Percentiles rank a stretch among this genome's conserved stretches.
Evolutionary conservation across 2,113 vertebrate species (phyloP).

Genomic region (Rhabdomys dilectus): DNA sequence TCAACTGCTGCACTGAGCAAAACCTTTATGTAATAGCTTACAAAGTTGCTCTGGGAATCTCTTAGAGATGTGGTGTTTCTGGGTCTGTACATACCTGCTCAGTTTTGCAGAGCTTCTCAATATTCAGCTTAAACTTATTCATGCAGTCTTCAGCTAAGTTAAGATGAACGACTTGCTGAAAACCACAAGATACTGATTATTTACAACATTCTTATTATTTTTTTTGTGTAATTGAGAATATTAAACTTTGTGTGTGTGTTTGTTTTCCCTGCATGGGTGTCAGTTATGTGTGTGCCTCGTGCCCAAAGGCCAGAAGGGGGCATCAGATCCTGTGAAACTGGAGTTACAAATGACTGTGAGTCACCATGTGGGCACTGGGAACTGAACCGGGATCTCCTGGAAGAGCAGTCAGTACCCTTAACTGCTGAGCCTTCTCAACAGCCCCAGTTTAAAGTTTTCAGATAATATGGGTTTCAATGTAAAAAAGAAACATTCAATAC

Average conservation of each 20-base stretch:
- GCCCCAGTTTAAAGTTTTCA: conserved; percentile 11
- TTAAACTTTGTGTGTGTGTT: neutral
- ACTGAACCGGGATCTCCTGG: neutral
- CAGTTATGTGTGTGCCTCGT: too few relatives aligned
- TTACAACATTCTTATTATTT: conserved; percentile 31
- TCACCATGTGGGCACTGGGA: neutral
- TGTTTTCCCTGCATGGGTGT: neutral
- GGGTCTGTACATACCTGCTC: conserved; percentile 92
- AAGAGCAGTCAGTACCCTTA: neutral
- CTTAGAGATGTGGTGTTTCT: conserved; percentile 8
- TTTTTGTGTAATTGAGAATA: neutral
- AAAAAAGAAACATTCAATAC: conserved; percentile 1
- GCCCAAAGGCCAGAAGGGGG: neutral
- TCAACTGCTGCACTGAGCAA: neutral
- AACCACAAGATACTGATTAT: conserved; percentile 61
- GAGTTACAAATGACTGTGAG: neutral
- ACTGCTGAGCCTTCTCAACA: neutral
- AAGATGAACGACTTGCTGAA: conserved; percentile 96
- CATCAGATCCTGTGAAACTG: neutral
- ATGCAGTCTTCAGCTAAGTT: conserved; percentile 97
- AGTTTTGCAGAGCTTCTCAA: conserved; percentile 97
- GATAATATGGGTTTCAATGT: neutral
- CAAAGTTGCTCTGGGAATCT: neutral
- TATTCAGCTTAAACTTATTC: conserved; percentile 90
- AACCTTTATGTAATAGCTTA: conserved; percentile 8